Conservation (phyloP, 2,888 invertebrate genomes). For the Entomobrya proxima region DNA sequence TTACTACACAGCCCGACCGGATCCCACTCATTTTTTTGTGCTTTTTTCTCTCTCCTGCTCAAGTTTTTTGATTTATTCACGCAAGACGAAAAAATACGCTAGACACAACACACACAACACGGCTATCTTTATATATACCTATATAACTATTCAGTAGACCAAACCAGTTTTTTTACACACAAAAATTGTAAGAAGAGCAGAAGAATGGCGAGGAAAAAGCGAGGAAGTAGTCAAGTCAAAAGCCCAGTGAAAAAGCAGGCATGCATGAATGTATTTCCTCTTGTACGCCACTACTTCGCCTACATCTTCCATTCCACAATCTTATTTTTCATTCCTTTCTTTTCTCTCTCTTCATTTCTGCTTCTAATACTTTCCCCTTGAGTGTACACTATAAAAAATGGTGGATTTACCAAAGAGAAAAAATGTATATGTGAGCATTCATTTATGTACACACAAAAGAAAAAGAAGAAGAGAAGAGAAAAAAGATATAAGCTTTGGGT, state of each 20-base stretch:
- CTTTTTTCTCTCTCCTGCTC: no score
- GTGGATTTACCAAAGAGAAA: neutral
- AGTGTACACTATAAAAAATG: conserved; percentile 30
- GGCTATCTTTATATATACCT: conserved; percentile 43
- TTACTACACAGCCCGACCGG: conserved; percentile 47
- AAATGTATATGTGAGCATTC: neutral
- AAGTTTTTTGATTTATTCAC: conserved; percentile 67
- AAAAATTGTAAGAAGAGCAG: conserved; percentile 18
- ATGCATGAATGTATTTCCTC: conserved; percentile 51
- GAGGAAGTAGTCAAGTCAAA: conserved; percentile 47
- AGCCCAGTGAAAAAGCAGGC: conserved; percentile 32
- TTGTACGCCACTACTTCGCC: conserved; percentile 4
- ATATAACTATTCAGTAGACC: neutral
- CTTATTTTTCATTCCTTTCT: conserved; percentile 62
- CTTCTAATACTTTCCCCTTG: conserved; percentile 62
- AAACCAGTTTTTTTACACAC: conserved; percentile 11
- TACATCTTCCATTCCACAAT: conserved; percentile 49
- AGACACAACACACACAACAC: no score
- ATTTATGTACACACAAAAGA: conserved; percentile 9
- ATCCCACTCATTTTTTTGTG: conserved; percentile 66
- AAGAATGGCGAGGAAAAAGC: neutral
- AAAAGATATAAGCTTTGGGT: conserved; percentile 57
- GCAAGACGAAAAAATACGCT: conserved; percentile 63
- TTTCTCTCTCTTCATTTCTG: conserved; percentile 52
- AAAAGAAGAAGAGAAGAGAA: conserved; percentile 5